Percentiles rank a stretch among this genome's conserved stretches.
Evolutionary conservation across 2,113 vertebrate genomes (phyloP).

Genomic region (Scomber japonicus): DNA sequence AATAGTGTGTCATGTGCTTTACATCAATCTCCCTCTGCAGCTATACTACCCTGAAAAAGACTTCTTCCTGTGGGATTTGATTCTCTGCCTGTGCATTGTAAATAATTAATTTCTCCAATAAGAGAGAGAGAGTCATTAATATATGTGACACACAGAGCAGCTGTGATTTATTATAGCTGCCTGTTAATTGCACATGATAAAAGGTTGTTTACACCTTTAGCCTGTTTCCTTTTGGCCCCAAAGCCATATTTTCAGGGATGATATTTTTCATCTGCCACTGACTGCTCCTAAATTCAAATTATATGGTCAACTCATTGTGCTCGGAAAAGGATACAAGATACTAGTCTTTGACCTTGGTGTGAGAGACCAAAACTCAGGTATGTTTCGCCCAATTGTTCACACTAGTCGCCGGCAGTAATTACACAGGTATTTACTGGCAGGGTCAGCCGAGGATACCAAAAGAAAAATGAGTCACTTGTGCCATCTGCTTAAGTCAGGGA

Average conservation of each 20-base stretch:
- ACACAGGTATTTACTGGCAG: constrained; percentile 4
- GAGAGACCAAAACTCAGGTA: constrained; percentile 25
- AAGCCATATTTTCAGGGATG: constrained; percentile 34
- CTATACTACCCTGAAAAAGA: background rate
- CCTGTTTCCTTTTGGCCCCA: constrained; percentile 28
- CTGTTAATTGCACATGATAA: constrained; percentile 69
- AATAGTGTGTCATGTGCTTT: constrained; percentile 9
- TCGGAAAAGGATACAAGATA: background rate
- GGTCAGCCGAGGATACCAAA: constrained; percentile 10
- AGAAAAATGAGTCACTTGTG: background rate
- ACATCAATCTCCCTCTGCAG: constrained; percentile 5
- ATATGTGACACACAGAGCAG: constrained; percentile 51
- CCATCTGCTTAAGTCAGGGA: background rate
- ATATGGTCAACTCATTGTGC: constrained; percentile 4
- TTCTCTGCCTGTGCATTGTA: constrained; percentile 36
- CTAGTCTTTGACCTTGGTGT: constrained; percentile 34
- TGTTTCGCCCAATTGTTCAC: constrained; percentile 27
- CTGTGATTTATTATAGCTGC: constrained; percentile 64
- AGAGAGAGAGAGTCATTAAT: constrained; percentile 63
- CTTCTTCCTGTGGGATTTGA: constrained; percentile 26
- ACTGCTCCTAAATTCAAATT: constrained; percentile 16
- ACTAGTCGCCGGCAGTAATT: constrained; percentile 7
- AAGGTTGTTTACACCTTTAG: constrained; percentile 63
- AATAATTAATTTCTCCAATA: constrained; percentile 60
- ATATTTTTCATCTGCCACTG: constrained; percentile 61